Base-by-base conservation (phyloP, 2,888 invertebrate genomes). In the Tanypteryx hageni region DNA sequence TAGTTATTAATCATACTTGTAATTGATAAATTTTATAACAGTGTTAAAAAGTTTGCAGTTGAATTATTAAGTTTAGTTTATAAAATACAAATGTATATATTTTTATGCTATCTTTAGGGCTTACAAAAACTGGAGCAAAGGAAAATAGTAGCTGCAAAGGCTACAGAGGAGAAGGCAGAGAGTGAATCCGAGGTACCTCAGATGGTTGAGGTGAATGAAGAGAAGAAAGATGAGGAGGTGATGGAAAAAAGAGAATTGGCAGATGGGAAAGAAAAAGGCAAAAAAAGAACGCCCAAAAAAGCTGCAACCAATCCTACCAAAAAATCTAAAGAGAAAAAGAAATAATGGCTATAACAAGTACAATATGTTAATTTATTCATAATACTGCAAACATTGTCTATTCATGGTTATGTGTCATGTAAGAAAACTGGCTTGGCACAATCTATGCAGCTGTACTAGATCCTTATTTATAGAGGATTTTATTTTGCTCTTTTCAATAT, bases 41-140 rank as follows among this genome's bases (percentile, higher is more conserved):
- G 5, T 44, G 5, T 44, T 44, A 3, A 44, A 44, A 44, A 44
- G 44, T 44, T 44, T 44, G 44, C 44, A 44, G 44, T 44, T 44
- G 44, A 44, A 44, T 44, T 44, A 44, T 44, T 44, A 44, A 44
- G 5, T 44, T 3, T 44, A 44, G 44, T 44, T 44, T 5, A 44
- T 44, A 44, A 44, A 44, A 44, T 5, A 44, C 44, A 44, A 27
- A 31, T 44, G 11, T 44, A 22, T 13, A 9, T 10, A 44, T 44
- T 31, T 44, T 82, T 82, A 31, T 57, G 2, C 64, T n/a, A 18
- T 13, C n/a, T 18, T 89, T 44, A 89, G 89, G 89, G 89, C 2
- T 18, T 44, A 5, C 61, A 89, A 14, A 89, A 89, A n/a, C 44
- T 89, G 16, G 89, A 89, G 64, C 31, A 89, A n/a, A 89, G 89